These are phyloP conservation scores for Himalopsyche japonica DNA, from an alignment of 2,888 invertebrate species.

Conservation along the genomic window DNA sequence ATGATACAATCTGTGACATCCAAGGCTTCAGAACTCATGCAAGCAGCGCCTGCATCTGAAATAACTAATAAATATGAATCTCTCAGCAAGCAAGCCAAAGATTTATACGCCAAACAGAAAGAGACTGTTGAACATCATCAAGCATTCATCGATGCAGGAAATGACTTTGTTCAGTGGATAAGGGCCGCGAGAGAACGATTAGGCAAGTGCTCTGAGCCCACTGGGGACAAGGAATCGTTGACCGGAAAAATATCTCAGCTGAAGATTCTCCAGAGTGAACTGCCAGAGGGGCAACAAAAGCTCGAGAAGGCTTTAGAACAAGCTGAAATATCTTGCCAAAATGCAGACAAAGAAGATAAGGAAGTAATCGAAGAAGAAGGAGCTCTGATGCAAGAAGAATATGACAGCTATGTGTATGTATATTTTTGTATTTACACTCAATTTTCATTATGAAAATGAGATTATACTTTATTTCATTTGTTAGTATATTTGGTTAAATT, in stretches of 20 bases:
- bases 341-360: constrained; percentile 82
- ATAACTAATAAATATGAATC: constrained; percentile 90
- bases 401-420: constrained; percentile 78
- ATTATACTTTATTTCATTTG: not conserved
- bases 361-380: constrained; percentile 93
- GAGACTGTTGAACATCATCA: constrained; percentile 90
- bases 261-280: constrained; percentile 81
- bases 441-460: not conserved
- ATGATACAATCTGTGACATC: constrained; percentile 95
- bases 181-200: constrained; percentile 87
- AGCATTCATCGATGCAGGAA: constrained; percentile 88
- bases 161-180: constrained; percentile 92
- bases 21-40: constrained; percentile 90
- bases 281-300: constrained; percentile 82
- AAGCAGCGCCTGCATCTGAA: constrained; percentile 88
- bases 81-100: constrained; percentile 87
- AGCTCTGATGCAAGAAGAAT: constrained; percentile 87
- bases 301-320: constrained; percentile 80
- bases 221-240: constrained; percentile 86
- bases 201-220: constrained; percentile 90
- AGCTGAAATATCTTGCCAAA: constrained; percentile 83
- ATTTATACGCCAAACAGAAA: constrained; percentile 85
- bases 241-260: constrained; percentile 85
- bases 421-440: not conserved
- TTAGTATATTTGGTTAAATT: not conserved